Percentiles rank a stretch among this genome's conserved stretches.
phyloP scores from a whole-genome alignment of 2,113 vertebrate genomes.

The Sebastes fasciatus region DNA sequence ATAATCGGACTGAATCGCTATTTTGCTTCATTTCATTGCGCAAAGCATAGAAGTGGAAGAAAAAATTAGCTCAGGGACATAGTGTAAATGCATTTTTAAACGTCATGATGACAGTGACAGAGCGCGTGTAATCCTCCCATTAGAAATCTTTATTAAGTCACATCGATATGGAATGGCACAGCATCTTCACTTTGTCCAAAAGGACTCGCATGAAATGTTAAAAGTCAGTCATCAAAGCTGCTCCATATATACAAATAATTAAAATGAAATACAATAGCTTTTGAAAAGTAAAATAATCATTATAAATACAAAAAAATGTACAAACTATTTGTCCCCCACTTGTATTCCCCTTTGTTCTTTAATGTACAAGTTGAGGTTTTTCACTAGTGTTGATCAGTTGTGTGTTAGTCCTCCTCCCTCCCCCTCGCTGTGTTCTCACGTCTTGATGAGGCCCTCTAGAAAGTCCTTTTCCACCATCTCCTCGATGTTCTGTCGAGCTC shows the following conservation, averaged over 20 bases:
- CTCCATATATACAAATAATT: constrained; percentile 94
- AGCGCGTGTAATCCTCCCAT: constrained; percentile 27
- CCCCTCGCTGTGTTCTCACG: constrained; percentile 78
- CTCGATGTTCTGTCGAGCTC: constrained; percentile 95
- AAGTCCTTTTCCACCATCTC: constrained; percentile 99
- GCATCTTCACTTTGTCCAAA: constrained; percentile 84
- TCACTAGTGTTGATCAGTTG: constrained; percentile 78
- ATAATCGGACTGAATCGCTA: too few relatives aligned
- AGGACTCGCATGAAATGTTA: constrained; percentile 87
- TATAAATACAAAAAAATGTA: constrained; percentile 89
- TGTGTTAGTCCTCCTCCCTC: constrained; percentile 21
- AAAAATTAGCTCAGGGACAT: too few relatives aligned
- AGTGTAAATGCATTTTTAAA: background rate
- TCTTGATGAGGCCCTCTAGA: constrained; percentile 95
- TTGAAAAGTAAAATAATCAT: constrained; percentile 84
- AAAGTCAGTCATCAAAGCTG: constrained; percentile 89
- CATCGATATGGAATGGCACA: constrained; percentile 85
- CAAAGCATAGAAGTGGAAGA: too few relatives aligned
- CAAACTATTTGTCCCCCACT: constrained; percentile 73
- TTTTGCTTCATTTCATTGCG: background rate
- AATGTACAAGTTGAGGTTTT: constrained; percentile 79
- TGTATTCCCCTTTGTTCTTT: constrained; percentile 52
- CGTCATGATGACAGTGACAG: background rate
- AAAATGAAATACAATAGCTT: constrained; percentile 93
- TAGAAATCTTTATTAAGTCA: constrained; percentile 82